Evolutionary conservation across 2,797 vertebrate species (phyloP).

Genomic region (Silurus lanzhouensis): DNA sequence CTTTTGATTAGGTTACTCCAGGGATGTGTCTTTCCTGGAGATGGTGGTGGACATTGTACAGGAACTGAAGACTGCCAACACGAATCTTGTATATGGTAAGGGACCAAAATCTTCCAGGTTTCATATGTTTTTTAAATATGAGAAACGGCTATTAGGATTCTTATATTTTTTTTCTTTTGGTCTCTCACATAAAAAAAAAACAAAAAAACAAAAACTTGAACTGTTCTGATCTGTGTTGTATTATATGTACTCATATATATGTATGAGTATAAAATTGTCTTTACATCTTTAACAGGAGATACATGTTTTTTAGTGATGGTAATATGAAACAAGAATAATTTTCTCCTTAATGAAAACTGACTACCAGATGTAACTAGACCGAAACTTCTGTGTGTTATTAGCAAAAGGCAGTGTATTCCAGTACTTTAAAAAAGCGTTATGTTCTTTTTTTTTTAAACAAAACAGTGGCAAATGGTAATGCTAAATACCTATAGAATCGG

Average conservation of each 20-base stretch:
- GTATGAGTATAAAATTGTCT: neutral
- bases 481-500: neutral
- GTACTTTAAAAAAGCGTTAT: neutral
- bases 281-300: neutral
- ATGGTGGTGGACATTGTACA: constrained; percentile 90
- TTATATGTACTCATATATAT: neutral
- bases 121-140: neutral
- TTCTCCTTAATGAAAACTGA: neutral
- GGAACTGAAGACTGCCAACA: constrained; percentile 87
- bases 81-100: constrained; percentile 88
- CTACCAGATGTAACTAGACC: no score
- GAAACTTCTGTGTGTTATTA: no score
- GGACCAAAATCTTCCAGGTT: constrained; percentile 40
- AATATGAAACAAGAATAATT: neutral
- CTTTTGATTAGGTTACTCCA: constrained; percentile 81
- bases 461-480: neutral
- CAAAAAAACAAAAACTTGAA: no score
- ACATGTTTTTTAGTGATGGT: neutral
- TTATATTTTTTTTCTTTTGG: neutral
- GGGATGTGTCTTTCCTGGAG: constrained; percentile 90
- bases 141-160: neutral
- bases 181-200: neutral
- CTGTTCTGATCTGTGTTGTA: neutral
- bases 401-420: neutral
- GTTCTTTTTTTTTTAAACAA: neutral